phyloP scores from a whole-genome alignment of 1,140 invertebrate species.

The Drosophila auraria region DNA sequence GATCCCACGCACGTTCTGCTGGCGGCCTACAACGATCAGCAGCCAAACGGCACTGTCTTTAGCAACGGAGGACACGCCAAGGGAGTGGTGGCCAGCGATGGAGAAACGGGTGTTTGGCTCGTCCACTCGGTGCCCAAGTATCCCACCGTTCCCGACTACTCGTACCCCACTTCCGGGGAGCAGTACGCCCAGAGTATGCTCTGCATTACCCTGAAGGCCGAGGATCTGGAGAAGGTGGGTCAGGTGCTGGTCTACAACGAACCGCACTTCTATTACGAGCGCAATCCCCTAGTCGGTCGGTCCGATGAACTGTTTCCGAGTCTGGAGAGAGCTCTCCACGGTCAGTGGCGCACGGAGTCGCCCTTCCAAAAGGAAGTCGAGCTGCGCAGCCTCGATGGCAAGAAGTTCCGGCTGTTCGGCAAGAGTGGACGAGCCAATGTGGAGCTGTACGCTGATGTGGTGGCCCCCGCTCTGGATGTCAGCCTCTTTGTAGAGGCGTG shows the following conservation, averaged over 20 bases:
- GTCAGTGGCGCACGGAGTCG: constrained; percentile 87
- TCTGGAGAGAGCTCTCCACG: constrained; percentile 88
- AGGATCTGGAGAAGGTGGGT: constrained; percentile 90
- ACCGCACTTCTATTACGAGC: constrained; percentile 88
- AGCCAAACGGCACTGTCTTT: constrained; percentile 87
- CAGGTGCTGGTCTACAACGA: constrained; percentile 91
- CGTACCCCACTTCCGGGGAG: constrained; percentile 90
- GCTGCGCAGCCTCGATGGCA: constrained; percentile 87
- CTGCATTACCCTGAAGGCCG: constrained; percentile 90
- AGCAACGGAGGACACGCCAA: constrained; percentile 92
- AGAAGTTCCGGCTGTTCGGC: constrained; percentile 91
- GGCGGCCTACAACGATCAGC: constrained; percentile 94
- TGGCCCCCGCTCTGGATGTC: constrained; percentile 90
- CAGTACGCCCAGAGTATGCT: constrained; percentile 94
- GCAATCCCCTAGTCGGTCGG: constrained; percentile 86
- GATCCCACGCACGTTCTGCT: constrained; percentile 86
- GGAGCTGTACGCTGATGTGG: constrained; percentile 94
- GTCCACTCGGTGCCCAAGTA: constrained; percentile 96
- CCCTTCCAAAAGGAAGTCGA: constrained; percentile 88
- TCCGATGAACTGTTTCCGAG: constrained; percentile 85
- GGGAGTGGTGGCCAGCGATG: constrained; percentile 91
- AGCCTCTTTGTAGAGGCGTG: constrained; percentile 94
- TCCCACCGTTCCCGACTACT: constrained; percentile 88
- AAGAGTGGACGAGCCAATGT: constrained; percentile 91
- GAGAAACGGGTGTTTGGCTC: constrained; percentile 92